Evolutionary conservation across 2,113 vertebrate species (phyloP).

Genomic region (Podarcis cretensis): DNA sequence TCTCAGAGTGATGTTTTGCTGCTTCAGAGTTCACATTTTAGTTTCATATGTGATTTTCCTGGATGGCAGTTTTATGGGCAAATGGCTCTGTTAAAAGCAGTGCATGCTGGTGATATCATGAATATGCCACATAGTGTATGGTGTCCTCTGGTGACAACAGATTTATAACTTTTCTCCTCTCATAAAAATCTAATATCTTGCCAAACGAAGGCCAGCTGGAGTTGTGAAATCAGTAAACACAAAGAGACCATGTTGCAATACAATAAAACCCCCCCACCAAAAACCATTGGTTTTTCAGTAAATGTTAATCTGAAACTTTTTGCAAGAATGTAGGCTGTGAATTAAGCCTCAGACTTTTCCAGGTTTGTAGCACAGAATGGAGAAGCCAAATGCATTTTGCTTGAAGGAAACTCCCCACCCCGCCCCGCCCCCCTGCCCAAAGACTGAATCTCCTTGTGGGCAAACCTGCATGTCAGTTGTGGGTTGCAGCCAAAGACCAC

Average conservation of each 20-base stretch:
- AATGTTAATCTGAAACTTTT: neutral
- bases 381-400: neutral
- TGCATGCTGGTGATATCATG: slow-evolving; percentile 51
- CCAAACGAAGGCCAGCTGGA: slow-evolving; percentile 59
- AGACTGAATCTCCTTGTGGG: too few relatives aligned
- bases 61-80: slow-evolving; percentile 66
- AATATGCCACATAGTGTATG: slow-evolving; percentile 59
- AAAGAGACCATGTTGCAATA: slow-evolving; percentile 28
- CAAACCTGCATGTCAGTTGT: too few relatives aligned
- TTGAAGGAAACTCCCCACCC: too few relatives aligned
- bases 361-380: neutral
- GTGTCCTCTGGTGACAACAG: slow-evolving; percentile 55
- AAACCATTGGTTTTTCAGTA: neutral
- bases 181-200: slow-evolving; percentile 60
- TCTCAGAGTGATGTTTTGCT: slow-evolving; percentile 50
- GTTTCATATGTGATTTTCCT: slow-evolving; percentile 42
- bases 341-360: neutral
- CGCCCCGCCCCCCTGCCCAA: too few relatives aligned
- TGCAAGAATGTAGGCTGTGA: neutral
- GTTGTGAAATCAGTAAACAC: slow-evolving; percentile 51
- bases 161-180: slow-evolving; percentile 65
- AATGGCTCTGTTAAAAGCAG: slow-evolving; percentile 52
- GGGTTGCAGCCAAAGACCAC: too few relatives aligned
- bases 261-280: neutral
- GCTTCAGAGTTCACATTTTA: slow-evolving; percentile 48